These are phyloP conservation scores for Mystacides longicornis DNA, from an alignment of 2,888 invertebrate species.

Conservation along the genomic window DNA sequence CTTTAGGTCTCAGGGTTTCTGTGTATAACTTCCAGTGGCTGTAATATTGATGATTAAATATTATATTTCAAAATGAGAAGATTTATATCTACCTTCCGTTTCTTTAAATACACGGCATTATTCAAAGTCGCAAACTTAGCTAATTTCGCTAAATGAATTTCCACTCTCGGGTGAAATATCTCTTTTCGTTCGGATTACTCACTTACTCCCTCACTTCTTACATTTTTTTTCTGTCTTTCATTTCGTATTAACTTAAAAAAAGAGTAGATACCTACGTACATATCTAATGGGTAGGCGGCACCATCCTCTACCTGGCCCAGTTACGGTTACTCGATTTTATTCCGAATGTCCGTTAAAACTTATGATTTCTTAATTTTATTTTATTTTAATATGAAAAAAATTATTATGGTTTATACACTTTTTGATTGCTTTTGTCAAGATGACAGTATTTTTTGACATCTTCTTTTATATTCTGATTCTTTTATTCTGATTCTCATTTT, in stretches of 20 bases:
- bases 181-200: neutral
- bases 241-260: too few species aligned
- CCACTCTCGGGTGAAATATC: constrained; percentile 6
- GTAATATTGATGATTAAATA: too few species aligned
- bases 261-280: too few species aligned
- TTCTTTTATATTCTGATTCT: neutral
- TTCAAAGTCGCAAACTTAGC: constrained; percentile 4
- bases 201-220: neutral
- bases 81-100: too few species aligned
- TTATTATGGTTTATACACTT: neutral
- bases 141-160: constrained; percentile 12
- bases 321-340: neutral
- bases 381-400: neutral
- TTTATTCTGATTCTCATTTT: neutral
- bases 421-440: neutral
- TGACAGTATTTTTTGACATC: neutral
- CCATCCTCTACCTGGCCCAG: too few species aligned
- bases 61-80: too few species aligned
- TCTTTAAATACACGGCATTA: neutral
- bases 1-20: too few species aligned
- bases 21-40: too few species aligned
- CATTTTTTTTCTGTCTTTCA: neutral
- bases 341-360: neutral
- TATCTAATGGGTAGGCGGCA: too few species aligned
- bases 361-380: neutral